These are phyloP conservation scores for Vireo altiloquus DNA, from an alignment of 2,113 vertebrate genomes.

Conservation along the genomic window DNA sequence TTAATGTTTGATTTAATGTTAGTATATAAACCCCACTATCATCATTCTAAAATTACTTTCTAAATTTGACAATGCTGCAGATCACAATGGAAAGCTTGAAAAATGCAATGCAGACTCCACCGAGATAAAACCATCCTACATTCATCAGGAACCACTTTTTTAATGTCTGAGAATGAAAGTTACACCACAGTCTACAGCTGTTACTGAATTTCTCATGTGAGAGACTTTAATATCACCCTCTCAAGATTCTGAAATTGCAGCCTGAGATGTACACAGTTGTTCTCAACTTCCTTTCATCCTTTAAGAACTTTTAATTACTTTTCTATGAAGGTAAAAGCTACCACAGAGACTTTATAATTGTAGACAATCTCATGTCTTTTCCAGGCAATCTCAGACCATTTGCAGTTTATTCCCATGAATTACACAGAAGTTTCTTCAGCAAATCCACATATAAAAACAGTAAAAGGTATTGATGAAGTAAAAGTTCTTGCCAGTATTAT, in stretches of 20 bases:
- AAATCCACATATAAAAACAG: neutral
- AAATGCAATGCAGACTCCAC: neutral
- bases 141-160: neutral
- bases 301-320: conserved; percentile 43
- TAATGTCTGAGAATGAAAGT: neutral
- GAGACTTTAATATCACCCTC: neutral
- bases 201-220: conserved; percentile 10
- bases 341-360: neutral
- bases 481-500: neutral
- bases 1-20: conserved; percentile 17
- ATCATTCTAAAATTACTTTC: neutral
- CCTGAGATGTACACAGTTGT: neutral
- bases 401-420: neutral
- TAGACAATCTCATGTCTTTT: neutral
- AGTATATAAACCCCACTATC: neutral
- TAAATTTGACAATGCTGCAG: conserved; percentile 27
- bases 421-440: neutral
- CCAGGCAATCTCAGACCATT: neutral
- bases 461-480: neutral
- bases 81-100: neutral
- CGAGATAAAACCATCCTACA: neutral
- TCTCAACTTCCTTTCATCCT: neutral
- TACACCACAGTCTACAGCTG: neutral
- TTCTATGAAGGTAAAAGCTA: neutral
- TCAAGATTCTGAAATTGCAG: neutral